Evolutionary conservation across 2,888 invertebrate species (phyloP).

Genomic region (Entomobrya proxima): DNA sequence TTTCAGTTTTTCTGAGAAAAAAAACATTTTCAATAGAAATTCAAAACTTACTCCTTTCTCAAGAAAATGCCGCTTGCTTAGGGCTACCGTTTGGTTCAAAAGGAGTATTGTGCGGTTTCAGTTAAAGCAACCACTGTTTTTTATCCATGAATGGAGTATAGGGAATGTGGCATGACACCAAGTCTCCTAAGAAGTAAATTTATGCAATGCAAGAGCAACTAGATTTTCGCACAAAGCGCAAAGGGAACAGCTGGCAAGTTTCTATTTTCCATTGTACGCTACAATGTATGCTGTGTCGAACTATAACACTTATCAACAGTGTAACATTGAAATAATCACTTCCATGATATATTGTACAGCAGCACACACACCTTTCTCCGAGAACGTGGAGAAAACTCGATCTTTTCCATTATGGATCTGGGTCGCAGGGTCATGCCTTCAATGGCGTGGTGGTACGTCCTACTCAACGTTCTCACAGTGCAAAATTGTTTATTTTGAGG

Average conservation of each 20-base stretch:
- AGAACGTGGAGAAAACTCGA: slow-evolving; percentile 8
- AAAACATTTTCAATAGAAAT: slow-evolving; percentile 29
- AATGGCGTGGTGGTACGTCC: not conserved
- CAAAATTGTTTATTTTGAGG: not conserved
- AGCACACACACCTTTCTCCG: not conserved
- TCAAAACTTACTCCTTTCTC: not conserved
- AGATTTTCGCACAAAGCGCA: not conserved
- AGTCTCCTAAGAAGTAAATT: slow-evolving; percentile 31
- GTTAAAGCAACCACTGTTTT: not conserved
- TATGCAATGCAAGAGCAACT: slow-evolving; percentile 11
- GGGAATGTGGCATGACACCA: slow-evolving; percentile 13
- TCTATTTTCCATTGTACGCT: not conserved
- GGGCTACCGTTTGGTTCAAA: not conserved
- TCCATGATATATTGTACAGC: slow-evolving; percentile 10
- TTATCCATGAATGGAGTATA: slow-evolving; percentile 4
- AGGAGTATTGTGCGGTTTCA: not conserved
- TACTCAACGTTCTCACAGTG: not conserved
- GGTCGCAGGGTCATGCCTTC: slow-evolving; percentile 26
- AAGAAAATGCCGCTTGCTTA: not conserved
- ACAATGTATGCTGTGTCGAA: not conserved
- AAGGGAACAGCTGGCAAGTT: slow-evolving; percentile 21
- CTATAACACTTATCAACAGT: slow-evolving; percentile 14
- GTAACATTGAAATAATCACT: slow-evolving; percentile 22
- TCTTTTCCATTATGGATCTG: slow-evolving; percentile 44
- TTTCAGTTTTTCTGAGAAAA: slow-evolving; percentile 35